phyloP scores from a whole-genome alignment of 2,888 invertebrate species.

The Caenorhabditis zanzibari region DNA sequence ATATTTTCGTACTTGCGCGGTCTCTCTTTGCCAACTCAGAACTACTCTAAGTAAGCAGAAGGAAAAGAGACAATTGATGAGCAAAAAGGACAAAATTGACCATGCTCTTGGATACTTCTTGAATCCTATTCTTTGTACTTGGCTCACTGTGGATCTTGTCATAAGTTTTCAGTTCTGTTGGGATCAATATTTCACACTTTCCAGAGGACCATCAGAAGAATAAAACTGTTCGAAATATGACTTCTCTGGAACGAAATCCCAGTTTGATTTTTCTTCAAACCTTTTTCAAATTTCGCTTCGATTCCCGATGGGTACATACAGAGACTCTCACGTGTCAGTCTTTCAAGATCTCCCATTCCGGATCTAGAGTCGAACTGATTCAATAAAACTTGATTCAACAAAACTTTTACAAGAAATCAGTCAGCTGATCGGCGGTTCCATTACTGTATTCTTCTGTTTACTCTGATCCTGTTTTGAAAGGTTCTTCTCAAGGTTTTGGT shows the following conservation, averaged over 20 bases:
- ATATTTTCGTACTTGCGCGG: conserved; percentile 63
- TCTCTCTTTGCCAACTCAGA: conserved; percentile 50
- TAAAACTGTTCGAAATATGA: too few species aligned
- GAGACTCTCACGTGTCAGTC: too few species aligned
- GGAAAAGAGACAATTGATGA: conserved; percentile 30
- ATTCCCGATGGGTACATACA: too few species aligned
- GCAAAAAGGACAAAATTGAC: conserved; percentile 40
- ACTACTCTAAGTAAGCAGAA: conserved; percentile 16
- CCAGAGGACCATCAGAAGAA: too few species aligned
- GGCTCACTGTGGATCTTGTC: too few species aligned
- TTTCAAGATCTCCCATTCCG: not conserved
- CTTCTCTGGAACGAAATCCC: too few species aligned
- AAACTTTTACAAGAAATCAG: not conserved
- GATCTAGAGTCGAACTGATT: not conserved
- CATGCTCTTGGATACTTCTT: conserved; percentile 17
- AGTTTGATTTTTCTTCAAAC: too few species aligned
- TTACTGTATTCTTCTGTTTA: not conserved
- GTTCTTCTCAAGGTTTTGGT: conserved; percentile 14
- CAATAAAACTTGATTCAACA: not conserved
- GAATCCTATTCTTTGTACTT: not conserved
- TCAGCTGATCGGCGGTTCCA: not conserved
- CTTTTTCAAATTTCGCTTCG: too few species aligned
- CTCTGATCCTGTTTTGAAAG: conserved; percentile 17
- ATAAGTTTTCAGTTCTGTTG: too few species aligned
- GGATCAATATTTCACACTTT: too few species aligned